Evolutionary conservation across 2,888 invertebrate species (phyloP).

Genomic region (Xanthorhoe designata): DNA sequence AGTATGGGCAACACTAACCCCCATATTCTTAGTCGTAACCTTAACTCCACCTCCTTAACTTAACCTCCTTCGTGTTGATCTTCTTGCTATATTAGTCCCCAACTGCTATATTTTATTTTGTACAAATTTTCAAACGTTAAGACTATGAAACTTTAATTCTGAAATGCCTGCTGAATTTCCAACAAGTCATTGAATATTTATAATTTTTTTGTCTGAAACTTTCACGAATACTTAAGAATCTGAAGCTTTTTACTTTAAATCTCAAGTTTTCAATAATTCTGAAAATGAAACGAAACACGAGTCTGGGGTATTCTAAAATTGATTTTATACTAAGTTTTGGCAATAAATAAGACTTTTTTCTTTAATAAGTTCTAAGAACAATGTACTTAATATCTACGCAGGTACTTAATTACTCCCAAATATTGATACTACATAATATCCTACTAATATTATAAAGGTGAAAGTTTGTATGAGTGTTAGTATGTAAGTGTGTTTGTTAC

Average conservation of each 20-base stretch:
- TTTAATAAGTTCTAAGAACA: background rate
- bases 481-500: too few relatives aligned
- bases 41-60: too few relatives aligned
- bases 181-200: constrained; percentile 10
- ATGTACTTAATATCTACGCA: background rate
- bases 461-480: too few relatives aligned
- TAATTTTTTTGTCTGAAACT: constrained; percentile 1
- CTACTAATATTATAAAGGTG: too few relatives aligned
- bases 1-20: background rate
- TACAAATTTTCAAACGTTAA: background rate
- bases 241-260: constrained; percentile 1
- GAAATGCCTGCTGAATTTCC: constrained; percentile 4
- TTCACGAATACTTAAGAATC: constrained; percentile 1
- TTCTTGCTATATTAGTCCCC: background rate
- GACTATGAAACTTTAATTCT: constrained; percentile 14
- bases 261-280: background rate
- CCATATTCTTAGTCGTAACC: too few relatives aligned
- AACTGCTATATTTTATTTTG: background rate
- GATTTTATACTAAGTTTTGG: background rate
- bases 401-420: too few relatives aligned
- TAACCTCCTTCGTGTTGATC: too few relatives aligned
- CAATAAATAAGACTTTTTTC: background rate
- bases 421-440: too few relatives aligned
- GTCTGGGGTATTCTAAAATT: background rate
- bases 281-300: constrained; percentile 1